Evolutionary conservation across 2,113 vertebrate genomes (phyloP), one percentile per base, ranked within the genome.

Genomic region (Mugil cephalus): DNA sequence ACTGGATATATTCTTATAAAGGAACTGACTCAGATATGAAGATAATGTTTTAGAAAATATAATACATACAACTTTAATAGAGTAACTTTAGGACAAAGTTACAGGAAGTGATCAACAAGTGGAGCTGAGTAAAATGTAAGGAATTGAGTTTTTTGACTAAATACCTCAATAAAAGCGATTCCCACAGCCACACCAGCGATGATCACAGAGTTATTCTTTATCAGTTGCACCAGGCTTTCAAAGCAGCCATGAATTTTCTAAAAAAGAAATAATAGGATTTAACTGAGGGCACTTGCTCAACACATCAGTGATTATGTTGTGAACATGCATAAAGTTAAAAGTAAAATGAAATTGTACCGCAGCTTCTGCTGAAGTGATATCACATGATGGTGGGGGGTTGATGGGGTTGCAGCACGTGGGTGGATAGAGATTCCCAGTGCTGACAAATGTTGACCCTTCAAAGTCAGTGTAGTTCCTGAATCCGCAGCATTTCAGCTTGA

Each of bases 401-500:
- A 53, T 80, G 11, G 1, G 0, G 21, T 19, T 12, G 46, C 94
- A 95, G 48, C 95, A 95, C 7, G 8, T 1, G 0, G 10, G 0
- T 0, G 94, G 95, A 21, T 60, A 80, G 14, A 11, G 0, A 0
- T 1, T 1, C 0, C 1, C 0, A 0, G n/a, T n/a, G n/a, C 0
- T 7, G 1, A 73, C 0, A 67, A 86, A 93, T 4, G 82, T 53
- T 0, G 94, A 95, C 39, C 0, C 42, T 0, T 39, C 39, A 58
- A 95, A 94, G 72, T 95, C 93, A 0, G 81, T 73, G 69, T 91
- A 95, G 86, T 88, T 89, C 12, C 14, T 77, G 88, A 84, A 92
- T 77, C 95, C 94, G 19, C 94, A 95, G 88, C 93, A 95, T 4
- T 87, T 19, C 2, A 94, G 67, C 93, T 94, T 50, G 10, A 74